phyloP scores from a whole-genome alignment of 2,888 invertebrate species.

The Meloe dianella region DNA sequence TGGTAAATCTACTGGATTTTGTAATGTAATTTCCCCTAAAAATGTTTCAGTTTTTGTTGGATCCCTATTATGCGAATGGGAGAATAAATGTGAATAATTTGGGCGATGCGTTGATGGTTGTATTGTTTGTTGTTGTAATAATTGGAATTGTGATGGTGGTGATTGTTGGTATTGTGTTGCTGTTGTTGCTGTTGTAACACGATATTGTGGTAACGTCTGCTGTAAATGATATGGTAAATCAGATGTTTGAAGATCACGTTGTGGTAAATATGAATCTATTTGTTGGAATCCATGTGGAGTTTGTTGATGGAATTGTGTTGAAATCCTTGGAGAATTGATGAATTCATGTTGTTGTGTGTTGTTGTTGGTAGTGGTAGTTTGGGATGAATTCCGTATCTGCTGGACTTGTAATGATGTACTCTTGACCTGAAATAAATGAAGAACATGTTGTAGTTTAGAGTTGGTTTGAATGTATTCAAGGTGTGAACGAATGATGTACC shows the following conservation, averaged over 20 bases:
- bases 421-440: constrained; percentile 55
- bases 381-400: constrained; percentile 51
- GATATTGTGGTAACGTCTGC: constrained; percentile 57
- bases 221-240: constrained; percentile 56
- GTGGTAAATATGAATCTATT: constrained; percentile 48
- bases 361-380: constrained; percentile 44
- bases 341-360: constrained; percentile 40
- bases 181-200: constrained; percentile 59
- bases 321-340: constrained; percentile 41
- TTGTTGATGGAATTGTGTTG: constrained; percentile 47
- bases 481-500: neutral
- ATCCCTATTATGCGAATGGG: constrained; percentile 66
- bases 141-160: constrained; percentile 26
- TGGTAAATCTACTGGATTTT: constrained; percentile 65
- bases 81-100: constrained; percentile 63
- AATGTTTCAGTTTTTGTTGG: constrained; percentile 69
- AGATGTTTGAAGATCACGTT: constrained; percentile 56
- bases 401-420: constrained; percentile 53
- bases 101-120: constrained; percentile 61
- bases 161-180: constrained; percentile 35
- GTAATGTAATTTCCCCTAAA: constrained; percentile 68
- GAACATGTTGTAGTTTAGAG: too few relatives aligned
- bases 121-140: constrained; percentile 30
- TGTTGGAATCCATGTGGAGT: constrained; percentile 41
- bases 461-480: neutral